These are phyloP conservation scores for Entelurus aequoreus DNA, from an alignment of 2,113 vertebrate genomes.

Conservation along the genomic window DNA sequence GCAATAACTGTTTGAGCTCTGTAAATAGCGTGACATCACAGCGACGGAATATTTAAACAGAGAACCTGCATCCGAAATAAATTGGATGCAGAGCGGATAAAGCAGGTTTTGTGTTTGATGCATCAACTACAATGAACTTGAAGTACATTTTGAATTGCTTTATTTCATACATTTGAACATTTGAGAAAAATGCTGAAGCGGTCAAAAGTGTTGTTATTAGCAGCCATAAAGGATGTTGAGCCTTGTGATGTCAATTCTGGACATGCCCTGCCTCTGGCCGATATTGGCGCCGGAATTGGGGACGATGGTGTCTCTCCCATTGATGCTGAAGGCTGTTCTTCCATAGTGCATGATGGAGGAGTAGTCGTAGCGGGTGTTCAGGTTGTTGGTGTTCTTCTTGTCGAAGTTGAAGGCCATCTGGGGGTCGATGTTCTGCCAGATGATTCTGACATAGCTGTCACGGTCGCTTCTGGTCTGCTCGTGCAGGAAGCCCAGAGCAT, in stretches of 20 bases:
- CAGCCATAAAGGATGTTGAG: neutral
- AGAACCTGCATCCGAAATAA: neutral
- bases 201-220: neutral
- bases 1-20: neutral
- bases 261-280: neutral
- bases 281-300: neutral
- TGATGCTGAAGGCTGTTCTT: neutral
- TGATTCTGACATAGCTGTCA: neutral
- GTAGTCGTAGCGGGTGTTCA: neutral
- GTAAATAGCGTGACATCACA: neutral
- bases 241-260: neutral
- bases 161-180: too few species aligned
- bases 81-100: too few species aligned
- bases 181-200: too few species aligned
- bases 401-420: neutral
- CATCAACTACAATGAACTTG: too few species aligned
- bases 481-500: neutral
- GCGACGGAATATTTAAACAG: neutral
- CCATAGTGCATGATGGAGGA: constrained; percentile 1
- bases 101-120: too few species aligned
- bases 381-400: neutral
- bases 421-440: neutral
- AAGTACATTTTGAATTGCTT: too few species aligned
- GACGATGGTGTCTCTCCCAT: constrained; percentile 5
- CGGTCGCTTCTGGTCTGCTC: constrained; percentile 6